Conservation (phyloP, 2,888 invertebrate species). For the Ctena decussata region DNA sequence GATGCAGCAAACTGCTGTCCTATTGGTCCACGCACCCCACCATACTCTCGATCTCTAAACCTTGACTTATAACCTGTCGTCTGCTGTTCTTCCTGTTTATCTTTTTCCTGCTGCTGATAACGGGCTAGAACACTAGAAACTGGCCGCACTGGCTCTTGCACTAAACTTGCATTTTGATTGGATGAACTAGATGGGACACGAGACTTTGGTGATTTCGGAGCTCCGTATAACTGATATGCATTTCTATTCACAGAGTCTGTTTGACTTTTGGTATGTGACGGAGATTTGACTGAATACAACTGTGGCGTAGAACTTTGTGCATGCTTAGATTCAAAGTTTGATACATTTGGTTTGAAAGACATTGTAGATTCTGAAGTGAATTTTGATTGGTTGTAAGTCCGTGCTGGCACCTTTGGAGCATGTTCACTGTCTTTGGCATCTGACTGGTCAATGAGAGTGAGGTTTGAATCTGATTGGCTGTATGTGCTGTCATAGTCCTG, state of each 20-base stretch:
- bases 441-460: slow-evolving; percentile 82
- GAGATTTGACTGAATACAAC: background rate
- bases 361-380: slow-evolving; percentile 52
- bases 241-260: background rate
- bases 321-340: slow-evolving; percentile 9
- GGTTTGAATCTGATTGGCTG: slow-evolving; percentile 87
- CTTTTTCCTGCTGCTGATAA: slow-evolving; percentile 52
- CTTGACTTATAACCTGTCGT: slow-evolving; percentile 50
- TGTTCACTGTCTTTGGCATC: slow-evolving; percentile 70
- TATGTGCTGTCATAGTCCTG: slow-evolving; percentile 88
- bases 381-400: slow-evolving; percentile 52
- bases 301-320: background rate
- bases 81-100: slow-evolving; percentile 44
- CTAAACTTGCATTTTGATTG: slow-evolving; percentile 42
- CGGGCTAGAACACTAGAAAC: slow-evolving; percentile 56
- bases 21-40: slow-evolving; percentile 54
- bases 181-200: slow-evolving; percentile 56
- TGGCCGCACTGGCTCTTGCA: slow-evolving; percentile 54
- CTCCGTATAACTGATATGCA: background rate
- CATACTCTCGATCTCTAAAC: slow-evolving; percentile 54
- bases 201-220: slow-evolving; percentile 59
- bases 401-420: slow-evolving; percentile 33
- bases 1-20: slow-evolving; percentile 53
- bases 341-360: slow-evolving; percentile 63
- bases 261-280: background rate